Conservation (phyloP, 2,888 invertebrate species). For the Coecobrya sp. region DNA sequence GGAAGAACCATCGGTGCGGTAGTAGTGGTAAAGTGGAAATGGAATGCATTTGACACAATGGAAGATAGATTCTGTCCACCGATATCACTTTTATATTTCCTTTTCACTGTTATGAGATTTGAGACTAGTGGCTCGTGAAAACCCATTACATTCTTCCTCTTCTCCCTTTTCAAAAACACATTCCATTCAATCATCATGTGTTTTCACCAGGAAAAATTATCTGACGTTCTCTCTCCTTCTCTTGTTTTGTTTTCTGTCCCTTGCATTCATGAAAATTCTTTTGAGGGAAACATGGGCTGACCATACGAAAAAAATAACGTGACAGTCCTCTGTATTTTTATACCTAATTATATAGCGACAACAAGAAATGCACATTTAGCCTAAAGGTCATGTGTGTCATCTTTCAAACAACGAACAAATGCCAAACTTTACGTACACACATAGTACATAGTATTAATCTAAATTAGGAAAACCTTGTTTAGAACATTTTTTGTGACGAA, state of each 20-base stretch:
- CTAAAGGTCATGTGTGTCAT: constrained; percentile 12
- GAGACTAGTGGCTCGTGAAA: constrained; percentile 86
- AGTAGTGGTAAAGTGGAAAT: constrained; percentile 19
- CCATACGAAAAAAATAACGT: too few relatives aligned
- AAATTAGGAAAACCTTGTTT: background rate
- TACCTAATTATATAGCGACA: background rate
- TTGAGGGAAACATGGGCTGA: background rate
- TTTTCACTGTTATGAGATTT: constrained; percentile 86
- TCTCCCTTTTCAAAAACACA: constrained; percentile 71
- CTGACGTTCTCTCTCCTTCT: background rate
- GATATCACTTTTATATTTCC: constrained; percentile 84
- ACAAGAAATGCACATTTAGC: constrained; percentile 9
- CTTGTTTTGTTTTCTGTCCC: background rate
- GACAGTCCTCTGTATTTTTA: background rate
- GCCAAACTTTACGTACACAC: background rate
- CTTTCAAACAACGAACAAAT: background rate
- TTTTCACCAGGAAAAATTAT: constrained; percentile 64
- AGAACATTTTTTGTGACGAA: background rate
- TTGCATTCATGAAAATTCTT: background rate
- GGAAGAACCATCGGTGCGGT: too few relatives aligned
- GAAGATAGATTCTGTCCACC: constrained; percentile 78
- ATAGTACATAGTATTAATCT: background rate
- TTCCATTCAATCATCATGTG: constrained; percentile 75
- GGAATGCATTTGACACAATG: constrained; percentile 80
- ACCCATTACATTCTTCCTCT: constrained; percentile 66